phyloP scores from a whole-genome alignment of 1,140 invertebrate genomes.

The Eupristina koningsbergeri region DNA sequence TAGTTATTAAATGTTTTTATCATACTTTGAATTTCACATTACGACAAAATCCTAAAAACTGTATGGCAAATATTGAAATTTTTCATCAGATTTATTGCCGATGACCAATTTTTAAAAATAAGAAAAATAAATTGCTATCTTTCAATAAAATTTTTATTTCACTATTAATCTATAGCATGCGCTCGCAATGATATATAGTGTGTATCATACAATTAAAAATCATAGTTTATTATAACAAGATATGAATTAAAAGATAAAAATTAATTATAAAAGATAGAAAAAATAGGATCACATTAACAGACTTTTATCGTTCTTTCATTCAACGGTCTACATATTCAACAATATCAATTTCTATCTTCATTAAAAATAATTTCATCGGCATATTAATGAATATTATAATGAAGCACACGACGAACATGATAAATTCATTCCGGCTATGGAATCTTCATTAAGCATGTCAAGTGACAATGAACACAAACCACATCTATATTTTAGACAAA shows the following conservation, averaged over 20 bases:
- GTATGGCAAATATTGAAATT: not conserved
- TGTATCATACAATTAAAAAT: not conserved
- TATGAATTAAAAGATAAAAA: too few species aligned
- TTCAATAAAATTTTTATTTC: not conserved
- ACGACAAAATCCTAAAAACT: too few species aligned
- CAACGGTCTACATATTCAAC: too few species aligned
- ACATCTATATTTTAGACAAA: not conserved
- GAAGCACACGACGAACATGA: not conserved
- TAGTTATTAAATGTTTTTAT: too few species aligned
- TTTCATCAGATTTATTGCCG: not conserved
- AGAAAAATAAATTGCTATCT: not conserved
- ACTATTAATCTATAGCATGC: not conserved
- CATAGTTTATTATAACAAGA: not conserved
- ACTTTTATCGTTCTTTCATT: too few species aligned
- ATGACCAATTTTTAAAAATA: not conserved
- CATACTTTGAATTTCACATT: too few species aligned
- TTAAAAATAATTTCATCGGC: not conserved
- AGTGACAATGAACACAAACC: not conserved
- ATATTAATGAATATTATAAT: not conserved
- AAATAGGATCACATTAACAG: not conserved
- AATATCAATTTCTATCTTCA: too few species aligned
- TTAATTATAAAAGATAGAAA: not conserved
- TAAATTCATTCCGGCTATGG: not conserved
- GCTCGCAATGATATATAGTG: not conserved
- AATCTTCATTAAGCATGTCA: slow-evolving; percentile 22